Percentiles rank a stretch among this genome's conserved stretches.
Conservation (phyloP, 2,113 vertebrate genomes). For the Willisornis vidua region DNA sequence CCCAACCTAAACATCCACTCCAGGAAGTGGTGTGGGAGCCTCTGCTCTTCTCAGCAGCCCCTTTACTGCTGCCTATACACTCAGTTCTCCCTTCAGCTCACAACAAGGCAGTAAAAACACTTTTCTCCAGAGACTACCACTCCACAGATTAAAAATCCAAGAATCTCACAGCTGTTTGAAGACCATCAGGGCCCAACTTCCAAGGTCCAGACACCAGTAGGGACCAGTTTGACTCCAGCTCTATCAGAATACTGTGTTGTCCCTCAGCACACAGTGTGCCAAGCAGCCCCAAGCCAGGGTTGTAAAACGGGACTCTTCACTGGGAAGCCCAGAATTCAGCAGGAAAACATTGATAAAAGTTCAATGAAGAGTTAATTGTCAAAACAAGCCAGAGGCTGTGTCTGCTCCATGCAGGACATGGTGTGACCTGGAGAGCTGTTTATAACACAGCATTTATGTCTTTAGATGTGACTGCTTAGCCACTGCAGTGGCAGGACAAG, state of each 20-base stretch:
- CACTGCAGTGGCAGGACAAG: background rate
- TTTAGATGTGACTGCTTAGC: background rate
- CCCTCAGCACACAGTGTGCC: background rate
- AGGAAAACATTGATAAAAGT: background rate
- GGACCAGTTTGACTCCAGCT: background rate
- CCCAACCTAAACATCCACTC: background rate
- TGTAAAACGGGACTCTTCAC: background rate
- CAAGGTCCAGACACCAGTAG: background rate
- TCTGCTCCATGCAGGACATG: background rate
- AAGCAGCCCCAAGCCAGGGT: background rate
- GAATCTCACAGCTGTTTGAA: background rate
- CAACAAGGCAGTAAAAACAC: background rate
- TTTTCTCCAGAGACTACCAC: background rate
- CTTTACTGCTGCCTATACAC: background rate
- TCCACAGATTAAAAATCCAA: background rate
- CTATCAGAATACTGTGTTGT: background rate
- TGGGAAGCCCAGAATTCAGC: background rate
- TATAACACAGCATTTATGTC: background rate
- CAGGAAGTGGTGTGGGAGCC: accelerated
- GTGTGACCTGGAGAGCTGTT: background rate
- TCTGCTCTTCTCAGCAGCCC: background rate
- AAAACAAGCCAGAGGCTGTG: background rate
- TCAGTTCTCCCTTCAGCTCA: background rate
- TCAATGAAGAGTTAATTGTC: background rate
- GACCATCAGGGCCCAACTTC: background rate